These are phyloP conservation scores for Crotophaga sulcirostris DNA, from an alignment of 2,113 vertebrate genomes.

Conservation along the genomic window DNA sequence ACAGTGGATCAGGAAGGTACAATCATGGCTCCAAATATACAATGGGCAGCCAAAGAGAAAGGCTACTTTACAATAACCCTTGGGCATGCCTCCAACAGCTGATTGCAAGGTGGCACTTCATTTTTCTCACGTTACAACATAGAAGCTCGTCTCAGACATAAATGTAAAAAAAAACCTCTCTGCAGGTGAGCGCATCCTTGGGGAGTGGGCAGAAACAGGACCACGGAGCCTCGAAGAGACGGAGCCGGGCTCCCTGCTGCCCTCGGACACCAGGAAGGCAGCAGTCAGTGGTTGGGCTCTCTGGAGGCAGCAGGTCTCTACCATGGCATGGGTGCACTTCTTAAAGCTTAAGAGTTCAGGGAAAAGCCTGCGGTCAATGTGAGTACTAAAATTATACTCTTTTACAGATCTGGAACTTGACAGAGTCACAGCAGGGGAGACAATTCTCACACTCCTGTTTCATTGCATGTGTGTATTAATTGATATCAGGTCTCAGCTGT, in stretches of 20 bases:
- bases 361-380: slow-evolving; percentile 74
- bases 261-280: slow-evolving; percentile 53
- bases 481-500: background rate
- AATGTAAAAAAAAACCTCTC: background rate
- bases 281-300: slow-evolving; percentile 58
- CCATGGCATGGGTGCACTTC: slow-evolving; percentile 83
- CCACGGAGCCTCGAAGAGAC: slow-evolving; percentile 30
- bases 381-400: background rate
- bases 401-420: background rate
- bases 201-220: slow-evolving; percentile 67
- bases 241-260: slow-evolving; percentile 65
- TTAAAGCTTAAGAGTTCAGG: slow-evolving; percentile 81
- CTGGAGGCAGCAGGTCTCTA: slow-evolving; percentile 89
- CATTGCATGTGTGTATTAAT: background rate
- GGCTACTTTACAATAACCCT: background rate
- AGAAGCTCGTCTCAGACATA: background rate
- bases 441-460: background rate
- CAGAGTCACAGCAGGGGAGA: fast-evolving
- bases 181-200: slow-evolving; percentile 76
- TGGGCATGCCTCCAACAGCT: background rate
- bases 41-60: background rate
- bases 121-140: fast-evolving
- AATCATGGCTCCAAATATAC: fast-evolving
- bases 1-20: slow-evolving; percentile 82
- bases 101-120: background rate